Conservation (phyloP, 2,888 invertebrate species). For the Drosophila monieri region DNA sequence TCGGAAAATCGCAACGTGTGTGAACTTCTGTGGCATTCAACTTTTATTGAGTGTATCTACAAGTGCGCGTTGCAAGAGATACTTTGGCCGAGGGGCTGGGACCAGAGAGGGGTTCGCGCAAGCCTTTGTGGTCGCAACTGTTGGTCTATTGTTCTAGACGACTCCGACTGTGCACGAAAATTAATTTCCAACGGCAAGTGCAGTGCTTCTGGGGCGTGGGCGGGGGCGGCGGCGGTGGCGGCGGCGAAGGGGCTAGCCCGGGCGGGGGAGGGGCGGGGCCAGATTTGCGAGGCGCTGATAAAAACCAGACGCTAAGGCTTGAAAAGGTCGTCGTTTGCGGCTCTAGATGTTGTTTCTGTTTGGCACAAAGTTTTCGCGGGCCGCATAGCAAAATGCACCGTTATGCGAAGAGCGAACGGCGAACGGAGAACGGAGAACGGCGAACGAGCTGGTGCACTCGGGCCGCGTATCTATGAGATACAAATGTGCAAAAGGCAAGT, state of each 20-base stretch:
- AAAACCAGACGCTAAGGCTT: constrained; percentile 71
- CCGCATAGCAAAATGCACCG: constrained; percentile 75
- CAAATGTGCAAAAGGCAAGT: constrained; percentile 56
- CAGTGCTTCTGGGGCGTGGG: constrained; percentile 57
- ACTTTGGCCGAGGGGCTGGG: background rate
- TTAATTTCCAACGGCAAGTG: constrained; percentile 76
- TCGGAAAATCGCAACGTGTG: constrained; percentile 28
- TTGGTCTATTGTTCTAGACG: constrained; percentile 71
- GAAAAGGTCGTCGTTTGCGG: constrained; percentile 65
- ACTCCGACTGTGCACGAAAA: constrained; percentile 73
- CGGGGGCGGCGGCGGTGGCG: background rate
- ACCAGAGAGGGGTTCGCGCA: constrained; percentile 18
- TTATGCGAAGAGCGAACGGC: constrained; percentile 51
- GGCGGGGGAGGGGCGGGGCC: constrained; percentile 34
- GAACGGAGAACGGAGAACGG: constrained; percentile 28
- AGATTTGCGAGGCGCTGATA: constrained; percentile 72
- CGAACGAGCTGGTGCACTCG: constrained; percentile 17
- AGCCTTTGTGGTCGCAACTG: constrained; percentile 52
- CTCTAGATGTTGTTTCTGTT: constrained; percentile 32
- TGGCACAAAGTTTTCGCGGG: constrained; percentile 62
- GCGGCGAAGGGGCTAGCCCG: constrained; percentile 1
- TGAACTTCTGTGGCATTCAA: constrained; percentile 29
- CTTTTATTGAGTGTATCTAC: constrained; percentile 40
- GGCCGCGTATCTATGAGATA: constrained; percentile 70
- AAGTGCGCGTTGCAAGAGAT: constrained; percentile 10